phyloP scores from a whole-genome alignment of 2,888 invertebrate species.

The Acronicta alni region DNA sequence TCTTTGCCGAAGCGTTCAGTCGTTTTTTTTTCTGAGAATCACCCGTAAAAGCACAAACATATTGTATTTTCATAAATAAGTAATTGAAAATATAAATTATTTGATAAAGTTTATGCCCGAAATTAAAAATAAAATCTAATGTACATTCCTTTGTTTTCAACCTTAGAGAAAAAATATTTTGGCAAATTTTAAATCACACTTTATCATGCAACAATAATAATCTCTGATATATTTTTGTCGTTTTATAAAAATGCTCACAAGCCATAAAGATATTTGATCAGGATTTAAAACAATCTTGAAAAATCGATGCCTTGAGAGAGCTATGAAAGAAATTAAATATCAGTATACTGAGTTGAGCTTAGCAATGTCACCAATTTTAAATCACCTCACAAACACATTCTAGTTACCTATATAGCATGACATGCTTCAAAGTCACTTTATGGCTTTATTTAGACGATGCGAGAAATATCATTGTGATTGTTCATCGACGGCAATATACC shows the following conservation, averaged over 20 bases:
- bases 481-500: no score
- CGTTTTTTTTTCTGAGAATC: constrained; percentile 17
- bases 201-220: neutral
- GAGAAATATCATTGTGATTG: no score
- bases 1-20: no score
- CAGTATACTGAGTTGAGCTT: constrained; percentile 7
- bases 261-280: constrained; percentile 13
- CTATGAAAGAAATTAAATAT: constrained; percentile 10
- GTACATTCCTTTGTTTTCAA: constrained; percentile 13
- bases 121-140: constrained; percentile 40
- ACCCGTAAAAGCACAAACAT: constrained; percentile 1
- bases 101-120: constrained; percentile 7
- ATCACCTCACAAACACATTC: no score
- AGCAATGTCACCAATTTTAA: constrained; percentile 1
- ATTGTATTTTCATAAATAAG: no score
- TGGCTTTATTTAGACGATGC: no score
- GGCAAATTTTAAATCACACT: constrained; percentile 37
- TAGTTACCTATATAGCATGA: no score
- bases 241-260: no score
- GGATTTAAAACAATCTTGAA: constrained; percentile 36
- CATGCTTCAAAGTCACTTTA: no score
- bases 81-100: constrained; percentile 23
- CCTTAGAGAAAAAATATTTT: constrained; percentile 19
- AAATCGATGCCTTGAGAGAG: constrained; percentile 32
- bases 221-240: no score